Evolutionary conservation across 92 coral and sea anemone species (phyloP).

Genomic region (Epizoanthus rinbou): DNA sequence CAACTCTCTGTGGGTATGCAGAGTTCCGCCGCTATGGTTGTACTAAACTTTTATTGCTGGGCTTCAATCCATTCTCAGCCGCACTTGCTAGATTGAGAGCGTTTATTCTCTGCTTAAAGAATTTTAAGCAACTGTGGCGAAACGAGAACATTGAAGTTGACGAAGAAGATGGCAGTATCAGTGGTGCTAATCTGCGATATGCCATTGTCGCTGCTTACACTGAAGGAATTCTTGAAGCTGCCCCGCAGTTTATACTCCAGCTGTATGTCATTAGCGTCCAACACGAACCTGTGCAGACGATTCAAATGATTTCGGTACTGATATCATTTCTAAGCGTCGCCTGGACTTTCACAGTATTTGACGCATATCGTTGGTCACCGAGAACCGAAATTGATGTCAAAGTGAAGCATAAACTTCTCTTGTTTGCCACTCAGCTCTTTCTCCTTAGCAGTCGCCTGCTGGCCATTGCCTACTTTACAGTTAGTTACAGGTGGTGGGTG

Average conservation of each 20-base stretch:
- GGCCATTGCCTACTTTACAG: slow-evolving; percentile 17
- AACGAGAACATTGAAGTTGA: background rate
- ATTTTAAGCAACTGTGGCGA: slow-evolving; percentile 30
- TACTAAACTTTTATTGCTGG: background rate
- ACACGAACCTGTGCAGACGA: slow-evolving; percentile 29
- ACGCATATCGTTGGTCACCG: background rate
- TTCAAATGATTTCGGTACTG: slow-evolving; percentile 46
- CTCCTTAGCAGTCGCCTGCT: slow-evolving; percentile 32
- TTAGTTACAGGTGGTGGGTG: background rate
- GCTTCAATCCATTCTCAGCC: slow-evolving; percentile 31
- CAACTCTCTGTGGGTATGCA: background rate
- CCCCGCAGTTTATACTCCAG: slow-evolving; percentile 63
- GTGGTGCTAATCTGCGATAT: background rate
- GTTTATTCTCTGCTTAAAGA: slow-evolving; percentile 18
- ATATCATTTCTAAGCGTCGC: slow-evolving; percentile 43
- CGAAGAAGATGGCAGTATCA: background rate
- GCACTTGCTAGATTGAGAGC: slow-evolving; percentile 13
- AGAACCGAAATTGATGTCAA: background rate
- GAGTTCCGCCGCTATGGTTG: background rate
- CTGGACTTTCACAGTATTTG: slow-evolving; percentile 35
- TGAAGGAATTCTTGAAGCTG: slow-evolving; percentile 48
- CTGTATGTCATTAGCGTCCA: slow-evolving; percentile 52
- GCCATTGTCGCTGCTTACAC: background rate
- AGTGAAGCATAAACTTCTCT: background rate
- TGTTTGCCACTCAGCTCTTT: background rate